Evolutionary conservation across 2,888 invertebrate species (phyloP).

Genomic region (Drosophila rellima): DNA sequence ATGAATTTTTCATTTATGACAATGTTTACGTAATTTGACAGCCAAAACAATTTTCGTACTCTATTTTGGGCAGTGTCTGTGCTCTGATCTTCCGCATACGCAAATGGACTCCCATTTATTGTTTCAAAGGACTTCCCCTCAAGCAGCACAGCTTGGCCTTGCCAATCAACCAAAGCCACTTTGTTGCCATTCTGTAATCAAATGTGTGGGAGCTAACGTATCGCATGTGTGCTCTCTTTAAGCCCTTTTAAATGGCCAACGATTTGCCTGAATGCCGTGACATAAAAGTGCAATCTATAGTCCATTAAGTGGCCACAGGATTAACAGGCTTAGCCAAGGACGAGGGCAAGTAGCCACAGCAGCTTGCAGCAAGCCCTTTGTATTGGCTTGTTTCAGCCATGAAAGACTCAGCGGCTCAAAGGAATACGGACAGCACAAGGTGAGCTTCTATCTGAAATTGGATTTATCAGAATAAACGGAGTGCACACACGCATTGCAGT

Average conservation of each 20-base stretch:
- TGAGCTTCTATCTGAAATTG: not conserved
- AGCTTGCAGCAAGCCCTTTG: conserved; percentile 25
- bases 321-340: conserved; percentile 35
- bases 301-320: conserved; percentile 57
- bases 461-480: conserved; percentile 6
- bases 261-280: conserved; percentile 72
- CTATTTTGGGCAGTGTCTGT: conserved; percentile 24
- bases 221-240: conserved; percentile 43
- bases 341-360: conserved; percentile 16
- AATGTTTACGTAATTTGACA: conserved; percentile 81
- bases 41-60: conserved; percentile 67
- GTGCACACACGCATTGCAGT: not conserved
- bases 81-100: conserved; percentile 48
- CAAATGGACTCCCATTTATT: conserved; percentile 76
- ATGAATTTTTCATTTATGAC: conserved; percentile 80
- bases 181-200: conserved; percentile 54
- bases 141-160: conserved; percentile 22
- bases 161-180: conserved; percentile 52
- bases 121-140: conserved; percentile 20
- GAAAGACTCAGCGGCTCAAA: not conserved
- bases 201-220: conserved; percentile 23
- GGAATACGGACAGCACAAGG: not conserved
- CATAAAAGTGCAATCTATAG: conserved; percentile 77
- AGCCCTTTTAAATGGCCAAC: conserved; percentile 74
- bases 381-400: conserved; percentile 25